These are phyloP conservation scores for Junonia oenone DNA, from an alignment of 2,888 invertebrate species.

Conservation along the genomic window DNA sequence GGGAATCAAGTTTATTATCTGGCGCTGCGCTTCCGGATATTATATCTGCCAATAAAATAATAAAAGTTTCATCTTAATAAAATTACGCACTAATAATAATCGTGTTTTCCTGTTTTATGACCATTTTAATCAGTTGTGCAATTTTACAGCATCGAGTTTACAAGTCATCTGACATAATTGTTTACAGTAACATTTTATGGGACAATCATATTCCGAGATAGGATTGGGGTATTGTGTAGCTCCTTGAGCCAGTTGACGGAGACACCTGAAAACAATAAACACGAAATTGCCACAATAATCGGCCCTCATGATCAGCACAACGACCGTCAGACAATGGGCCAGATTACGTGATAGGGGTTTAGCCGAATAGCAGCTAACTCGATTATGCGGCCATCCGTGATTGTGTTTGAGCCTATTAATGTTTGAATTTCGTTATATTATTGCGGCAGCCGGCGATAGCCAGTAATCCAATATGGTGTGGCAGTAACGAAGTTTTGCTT, in stretches of 20 bases:
- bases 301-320: conserved; percentile 70
- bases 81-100: neutral
- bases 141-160: neutral
- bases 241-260: conserved; percentile 53
- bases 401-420: conserved; percentile 77
- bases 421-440: conserved; percentile 78
- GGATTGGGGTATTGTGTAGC: conserved; percentile 44
- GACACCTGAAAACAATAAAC: conserved; percentile 76
- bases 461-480: conserved; percentile 68
- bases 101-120: conserved; percentile 30
- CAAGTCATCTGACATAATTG: conserved; percentile 26
- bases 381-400: conserved; percentile 78
- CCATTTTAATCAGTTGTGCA: neutral
- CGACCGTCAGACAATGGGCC: conserved; percentile 71
- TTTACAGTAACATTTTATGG: conserved; percentile 48
- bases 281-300: conserved; percentile 76
- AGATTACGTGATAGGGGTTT: conserved; percentile 76
- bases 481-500: conserved; percentile 62
- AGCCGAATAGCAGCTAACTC: conserved; percentile 77
- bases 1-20: conserved; percentile 53
- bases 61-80: neutral
- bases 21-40: conserved; percentile 29
- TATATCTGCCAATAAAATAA: neutral
- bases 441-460: conserved; percentile 58
- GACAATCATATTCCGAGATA: conserved; percentile 45